These are phyloP conservation scores for Siphamia tubifer DNA, from an alignment of 2,113 vertebrate species.

Conservation along the genomic window DNA sequence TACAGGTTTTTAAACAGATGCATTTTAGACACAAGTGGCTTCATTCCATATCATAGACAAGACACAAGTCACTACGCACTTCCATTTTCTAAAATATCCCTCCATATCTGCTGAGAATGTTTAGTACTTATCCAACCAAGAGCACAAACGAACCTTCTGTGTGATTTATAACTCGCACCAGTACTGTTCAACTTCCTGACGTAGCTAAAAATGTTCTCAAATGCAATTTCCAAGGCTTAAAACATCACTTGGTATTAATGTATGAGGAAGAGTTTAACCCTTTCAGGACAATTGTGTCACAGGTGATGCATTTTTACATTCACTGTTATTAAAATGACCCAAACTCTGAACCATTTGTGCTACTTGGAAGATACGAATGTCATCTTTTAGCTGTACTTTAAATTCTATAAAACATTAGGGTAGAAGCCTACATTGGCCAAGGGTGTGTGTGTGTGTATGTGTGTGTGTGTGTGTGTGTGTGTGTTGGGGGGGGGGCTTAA, in stretches of 20 bases:
- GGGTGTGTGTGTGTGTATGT: no score
- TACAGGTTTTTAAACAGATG: background rate
- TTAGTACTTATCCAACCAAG: background rate
- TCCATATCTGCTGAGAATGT: background rate
- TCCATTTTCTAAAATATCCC: background rate
- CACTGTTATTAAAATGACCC: no score
- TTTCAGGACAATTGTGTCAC: no score
- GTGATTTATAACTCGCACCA: background rate
- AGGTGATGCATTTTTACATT: no score
- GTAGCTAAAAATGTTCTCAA: background rate
- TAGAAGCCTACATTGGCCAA: no score
- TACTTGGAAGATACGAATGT: no score
- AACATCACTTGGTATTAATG: background rate
- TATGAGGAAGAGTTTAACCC: no score
- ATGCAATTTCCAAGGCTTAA: background rate
- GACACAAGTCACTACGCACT: background rate
- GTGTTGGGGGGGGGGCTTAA: no score
- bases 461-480: no score
- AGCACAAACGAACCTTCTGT: background rate
- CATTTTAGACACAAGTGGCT: background rate
- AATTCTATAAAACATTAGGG: no score
- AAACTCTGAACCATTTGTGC: no score
- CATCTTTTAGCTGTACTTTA: no score
- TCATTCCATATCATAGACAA: background rate
- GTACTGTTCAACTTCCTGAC: background rate